Evolutionary conservation across 2,113 vertebrate genomes (phyloP).

Genomic region (Promerops cafer): DNA sequence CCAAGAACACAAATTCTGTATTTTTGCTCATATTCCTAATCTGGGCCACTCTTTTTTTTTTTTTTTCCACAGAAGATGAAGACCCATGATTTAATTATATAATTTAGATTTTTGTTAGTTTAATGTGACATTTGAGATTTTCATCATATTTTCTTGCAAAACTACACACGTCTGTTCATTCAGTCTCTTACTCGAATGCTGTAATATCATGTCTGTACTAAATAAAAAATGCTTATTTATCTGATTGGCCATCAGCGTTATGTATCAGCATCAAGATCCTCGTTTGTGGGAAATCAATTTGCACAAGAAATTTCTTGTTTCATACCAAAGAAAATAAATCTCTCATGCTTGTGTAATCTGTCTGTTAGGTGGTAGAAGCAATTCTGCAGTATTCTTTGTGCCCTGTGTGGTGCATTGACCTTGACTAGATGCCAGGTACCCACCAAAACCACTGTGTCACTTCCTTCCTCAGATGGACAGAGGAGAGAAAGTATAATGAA

Average conservation of each 20-base stretch:
- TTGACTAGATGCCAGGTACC: background rate
- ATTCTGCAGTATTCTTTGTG: background rate
- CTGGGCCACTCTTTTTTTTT: background rate
- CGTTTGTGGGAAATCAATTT: background rate
- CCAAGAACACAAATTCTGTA: background rate
- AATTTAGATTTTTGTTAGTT: background rate
- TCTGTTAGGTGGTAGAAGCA: background rate
- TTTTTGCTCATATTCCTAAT: background rate
- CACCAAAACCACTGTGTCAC: background rate
- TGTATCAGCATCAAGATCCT: background rate
- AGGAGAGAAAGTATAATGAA: background rate
- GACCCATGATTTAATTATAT: background rate
- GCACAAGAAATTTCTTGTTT: background rate
- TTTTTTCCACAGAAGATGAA: background rate
- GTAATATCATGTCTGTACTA: background rate
- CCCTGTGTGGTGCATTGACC: background rate
- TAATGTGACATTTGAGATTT: background rate
- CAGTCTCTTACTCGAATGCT: background rate
- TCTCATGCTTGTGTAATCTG: background rate
- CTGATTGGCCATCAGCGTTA: background rate
- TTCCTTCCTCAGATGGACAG: background rate
- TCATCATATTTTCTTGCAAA: background rate
- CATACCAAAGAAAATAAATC: background rate
- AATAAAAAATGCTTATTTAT: background rate
- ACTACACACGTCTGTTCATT: background rate